Base-by-base conservation (phyloP, 2,113 vertebrate genomes). In the Centrocercus urophasianus region DNA sequence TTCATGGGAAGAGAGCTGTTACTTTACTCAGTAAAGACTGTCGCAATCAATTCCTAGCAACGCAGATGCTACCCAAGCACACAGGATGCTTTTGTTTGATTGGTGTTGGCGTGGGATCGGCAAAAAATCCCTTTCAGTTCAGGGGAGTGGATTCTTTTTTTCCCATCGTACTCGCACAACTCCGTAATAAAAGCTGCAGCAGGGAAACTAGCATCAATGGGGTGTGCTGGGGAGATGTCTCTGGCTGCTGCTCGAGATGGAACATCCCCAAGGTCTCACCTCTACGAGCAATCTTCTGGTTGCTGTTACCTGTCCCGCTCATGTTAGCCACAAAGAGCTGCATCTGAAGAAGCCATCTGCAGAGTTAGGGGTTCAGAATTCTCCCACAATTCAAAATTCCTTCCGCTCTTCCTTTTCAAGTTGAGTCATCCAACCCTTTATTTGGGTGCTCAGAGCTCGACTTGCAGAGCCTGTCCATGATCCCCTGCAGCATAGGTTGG, bases 401-500 rank as follows among this genome's bases (percentile, higher is more conserved):
- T n/a, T 72, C 71, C 13, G 45, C 27, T 30, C 3, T n/a, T 56
- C 64, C 66, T 91, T 93, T 91, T 99, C 98, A 99, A 96, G 98
- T 99, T 14, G 99, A 99, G 93, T 99, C 98, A 15, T 99, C 98
- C 3, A 99, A 95, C 65, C 98, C 98, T 93, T 97, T 97, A 89
- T 83, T 92, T 22, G 98, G 98, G 60, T 93, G 98, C 84, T 98
- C 97, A 1, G 96, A 97, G 93, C 56, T 63, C 1, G 95, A 93
- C 80, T 95, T 96, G 97, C 99, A 99, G 34, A 99, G 98, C 24
- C 99, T 97, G 83, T 98, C 98, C 98, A 98, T 99, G 96, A 99
- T 99, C 88, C 98, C 98, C 93, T 98, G 98, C 72, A 99, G 98
- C 97, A 99, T 98, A 45, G 99, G 99, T 94, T 99, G 98, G 61